Base-by-base conservation (phyloP, 92 coral and sea anemone species). In the Pocillopora grandis region DNA sequence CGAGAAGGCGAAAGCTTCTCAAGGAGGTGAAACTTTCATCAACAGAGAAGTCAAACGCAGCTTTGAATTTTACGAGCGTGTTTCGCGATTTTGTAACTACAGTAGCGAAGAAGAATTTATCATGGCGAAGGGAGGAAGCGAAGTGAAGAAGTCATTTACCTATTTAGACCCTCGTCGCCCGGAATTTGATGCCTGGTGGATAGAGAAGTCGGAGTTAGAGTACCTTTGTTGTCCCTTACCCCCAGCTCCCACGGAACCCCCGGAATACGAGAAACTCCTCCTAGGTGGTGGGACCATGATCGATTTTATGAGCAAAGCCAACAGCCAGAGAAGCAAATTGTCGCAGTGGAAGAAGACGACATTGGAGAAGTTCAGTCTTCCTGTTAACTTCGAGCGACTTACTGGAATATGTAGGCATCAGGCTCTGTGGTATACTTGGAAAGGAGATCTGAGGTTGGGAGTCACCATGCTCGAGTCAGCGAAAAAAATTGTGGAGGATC, bases 151-250 rank as follows among this genome's bases (percentile, higher is more conserved):
- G 20, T 63, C 88, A 3, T 86, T 80, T 78, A 27, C 75, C 48
- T 82, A 56, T 65, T 64, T 91, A 0, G 90, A 91, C 63, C 72
- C 48, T 77, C 73, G 84, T 20, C 87, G 94, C 49, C 79, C 80
- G 2, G 94, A 91, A 48, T 85, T 91, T 57, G 75, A 81, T 18
- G 87, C 92, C 10, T 91, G 94, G 94, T 91, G 94, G 94, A 89
- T 91, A 13, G 91, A 91, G 77, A 57, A 42, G 58, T 58, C 91
- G 4, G 94, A 91, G 77, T 57, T 91, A 75, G 62, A 82, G 84
- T 79, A 77, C 58, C 71, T 84, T 6, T 71, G 80, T 0, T 80
- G 91, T 27, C 82, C 91, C 17, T 74, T 61, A 20, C 90, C 91
- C 10, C 90, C 90, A 12, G 19, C 56, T 15, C 80, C 77, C 0